Percentiles rank a stretch among this genome's conserved stretches.
These are phyloP conservation scores for Aproaerema taeniolella DNA, from an alignment of 2,888 invertebrate species.

Conservation along the genomic window DNA sequence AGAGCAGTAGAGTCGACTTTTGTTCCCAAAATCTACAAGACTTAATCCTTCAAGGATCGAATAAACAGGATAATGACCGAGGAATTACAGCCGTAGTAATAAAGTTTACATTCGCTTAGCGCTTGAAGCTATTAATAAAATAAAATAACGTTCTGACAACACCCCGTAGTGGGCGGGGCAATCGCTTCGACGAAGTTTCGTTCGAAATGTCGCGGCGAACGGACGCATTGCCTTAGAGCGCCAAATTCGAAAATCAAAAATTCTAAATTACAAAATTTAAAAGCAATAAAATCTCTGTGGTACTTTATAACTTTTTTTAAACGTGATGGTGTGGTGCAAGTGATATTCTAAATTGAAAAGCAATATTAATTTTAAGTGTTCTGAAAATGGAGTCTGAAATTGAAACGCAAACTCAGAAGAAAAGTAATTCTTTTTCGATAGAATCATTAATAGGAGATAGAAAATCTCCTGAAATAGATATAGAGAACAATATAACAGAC, in stretches of 20 bases:
- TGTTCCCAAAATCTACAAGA: too few species aligned
- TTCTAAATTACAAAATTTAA: too few species aligned
- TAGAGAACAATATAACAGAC: constrained; percentile 62
- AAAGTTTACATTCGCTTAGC: constrained; percentile 62
- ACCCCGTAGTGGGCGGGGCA: constrained; percentile 70
- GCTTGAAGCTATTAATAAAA: constrained; percentile 53
- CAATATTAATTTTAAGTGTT: constrained; percentile 9
- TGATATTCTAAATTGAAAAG: constrained; percentile 1
- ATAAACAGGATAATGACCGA: constrained; percentile 37
- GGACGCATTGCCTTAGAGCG: constrained; percentile 38
- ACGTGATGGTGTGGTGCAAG: background rate
- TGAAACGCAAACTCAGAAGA: constrained; percentile 52
- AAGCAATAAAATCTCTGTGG: constrained; percentile 20
- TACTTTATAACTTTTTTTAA: background rate
- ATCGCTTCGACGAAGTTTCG: constrained; percentile 24
- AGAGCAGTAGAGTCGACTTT: too few species aligned
- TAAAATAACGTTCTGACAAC: constrained; percentile 55
- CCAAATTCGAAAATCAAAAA: constrained; percentile 19
- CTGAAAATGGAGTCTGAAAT: constrained; percentile 53
- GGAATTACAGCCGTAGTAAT: constrained; percentile 49
- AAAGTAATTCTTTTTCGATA: constrained; percentile 79
- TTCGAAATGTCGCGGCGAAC: constrained; percentile 35
- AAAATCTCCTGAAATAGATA: constrained; percentile 68
- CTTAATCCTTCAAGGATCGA: constrained; percentile 21
- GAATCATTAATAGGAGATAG: constrained; percentile 77